Conservation (phyloP, 1,140 invertebrate genomes). For the Platyscapa corneri region DNA sequence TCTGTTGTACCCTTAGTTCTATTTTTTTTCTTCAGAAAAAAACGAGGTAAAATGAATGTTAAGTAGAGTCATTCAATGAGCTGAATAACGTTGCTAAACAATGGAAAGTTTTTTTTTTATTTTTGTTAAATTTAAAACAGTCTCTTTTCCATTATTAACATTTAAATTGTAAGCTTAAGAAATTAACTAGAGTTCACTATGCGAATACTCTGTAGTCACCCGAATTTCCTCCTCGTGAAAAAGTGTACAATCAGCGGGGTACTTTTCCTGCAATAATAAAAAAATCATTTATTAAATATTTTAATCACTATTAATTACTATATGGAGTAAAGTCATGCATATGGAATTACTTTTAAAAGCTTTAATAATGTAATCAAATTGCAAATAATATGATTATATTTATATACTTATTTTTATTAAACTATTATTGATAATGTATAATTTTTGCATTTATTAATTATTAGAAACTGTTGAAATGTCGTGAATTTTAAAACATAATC, state of each 20-base stretch:
- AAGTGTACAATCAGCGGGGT: constrained; percentile 81
- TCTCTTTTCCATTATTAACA: constrained; percentile 50
- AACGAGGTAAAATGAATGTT: constrained; percentile 34
- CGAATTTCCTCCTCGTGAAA: constrained; percentile 87
- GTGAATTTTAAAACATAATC: too few species aligned
- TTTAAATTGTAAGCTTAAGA: constrained; percentile 36
- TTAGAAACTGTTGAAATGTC: too few species aligned
- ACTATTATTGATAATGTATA: too few species aligned
- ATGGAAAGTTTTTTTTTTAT: neutral
- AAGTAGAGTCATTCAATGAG: neutral
- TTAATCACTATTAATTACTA: neutral
- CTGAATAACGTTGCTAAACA: neutral
- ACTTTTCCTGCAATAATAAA: constrained; percentile 77
- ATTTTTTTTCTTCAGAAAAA: constrained; percentile 24
- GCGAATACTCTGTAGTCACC: constrained; percentile 86
- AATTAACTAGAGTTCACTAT: constrained; percentile 80
- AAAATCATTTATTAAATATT: constrained; percentile 6
- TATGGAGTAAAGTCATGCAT: too few species aligned
- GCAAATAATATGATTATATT: too few species aligned
- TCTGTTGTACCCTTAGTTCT: constrained; percentile 30
- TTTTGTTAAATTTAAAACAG: constrained; percentile 36
- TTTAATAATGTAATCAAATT: neutral
- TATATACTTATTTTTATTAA: too few species aligned
- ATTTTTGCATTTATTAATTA: too few species aligned
- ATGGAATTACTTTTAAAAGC: neutral